A percentile compares a stretch with the other conserved stretches of the same genome.
These are phyloP conservation scores for Hypothenemus hampei DNA, from an alignment of 1,140 invertebrate species.

Conservation along the genomic window DNA sequence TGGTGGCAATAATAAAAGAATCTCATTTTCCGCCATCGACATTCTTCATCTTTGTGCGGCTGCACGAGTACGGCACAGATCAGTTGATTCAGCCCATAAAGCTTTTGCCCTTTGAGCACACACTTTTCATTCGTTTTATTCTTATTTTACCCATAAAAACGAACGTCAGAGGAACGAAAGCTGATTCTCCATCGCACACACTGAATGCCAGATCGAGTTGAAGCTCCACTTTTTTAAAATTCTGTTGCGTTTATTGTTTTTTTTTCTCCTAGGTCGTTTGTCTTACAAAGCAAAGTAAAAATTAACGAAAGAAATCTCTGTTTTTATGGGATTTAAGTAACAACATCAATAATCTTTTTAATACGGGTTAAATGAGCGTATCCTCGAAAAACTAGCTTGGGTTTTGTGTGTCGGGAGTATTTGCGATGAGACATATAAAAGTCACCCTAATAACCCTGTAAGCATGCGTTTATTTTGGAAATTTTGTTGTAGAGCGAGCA, in stretches of 20 bases:
- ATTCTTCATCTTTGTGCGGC: constrained; percentile 3
- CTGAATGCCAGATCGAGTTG: constrained; percentile 9
- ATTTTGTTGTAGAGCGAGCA: constrained; percentile 17
- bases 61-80: constrained; percentile 6
- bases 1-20: not conserved
- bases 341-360: no score
- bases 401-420: not conserved
- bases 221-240: constrained; percentile 10
- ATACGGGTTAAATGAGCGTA: no score
- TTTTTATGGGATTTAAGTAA: no score
- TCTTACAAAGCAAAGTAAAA: no score
- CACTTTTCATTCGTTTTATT: constrained; percentile 12
- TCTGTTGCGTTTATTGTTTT: constrained; percentile 12
- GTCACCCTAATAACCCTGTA: constrained; percentile 17
- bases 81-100: constrained; percentile 15
- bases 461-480: constrained; percentile 22
- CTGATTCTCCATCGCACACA: constrained; percentile 4
- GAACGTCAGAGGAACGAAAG: not conserved
- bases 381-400: no score
- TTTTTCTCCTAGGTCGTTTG: no score
- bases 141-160: constrained; percentile 14
- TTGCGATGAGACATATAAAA: not conserved
- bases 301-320: no score
- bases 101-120: constrained; percentile 17
- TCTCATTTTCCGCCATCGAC: constrained; percentile 4